These are phyloP conservation scores for Gastrophysa polygoni DNA, from an alignment of 2,888 invertebrate genomes.

Conservation along the genomic window DNA sequence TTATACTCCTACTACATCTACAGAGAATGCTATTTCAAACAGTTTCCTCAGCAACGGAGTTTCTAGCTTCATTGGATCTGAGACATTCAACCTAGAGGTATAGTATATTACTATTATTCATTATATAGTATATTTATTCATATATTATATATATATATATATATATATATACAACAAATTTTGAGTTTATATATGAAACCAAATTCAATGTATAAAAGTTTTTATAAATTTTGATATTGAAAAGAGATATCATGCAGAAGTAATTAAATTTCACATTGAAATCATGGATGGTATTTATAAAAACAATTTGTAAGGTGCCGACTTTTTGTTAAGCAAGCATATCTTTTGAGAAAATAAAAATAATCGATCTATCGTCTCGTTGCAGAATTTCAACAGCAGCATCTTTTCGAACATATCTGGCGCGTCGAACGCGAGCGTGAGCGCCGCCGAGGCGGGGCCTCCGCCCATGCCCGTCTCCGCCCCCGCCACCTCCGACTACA, in stretches of 20 bases:
- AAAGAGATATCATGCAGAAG: too few species aligned
- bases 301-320: too few species aligned
- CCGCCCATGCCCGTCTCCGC: slow-evolving; percentile 50
- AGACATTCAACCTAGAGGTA: slow-evolving; percentile 64
- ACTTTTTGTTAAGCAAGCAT: too few species aligned
- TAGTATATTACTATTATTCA: slow-evolving; percentile 20
- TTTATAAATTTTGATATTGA: too few species aligned
- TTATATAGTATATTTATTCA: slow-evolving; percentile 4
- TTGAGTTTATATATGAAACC: too few species aligned
- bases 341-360: too few species aligned
- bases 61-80: slow-evolving; percentile 69
- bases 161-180: too few species aligned
- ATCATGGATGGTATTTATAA: too few species aligned
- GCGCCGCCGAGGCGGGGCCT: slow-evolving; percentile 1
- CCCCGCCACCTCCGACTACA: slow-evolving; percentile 33
- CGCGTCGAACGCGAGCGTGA: not conserved
- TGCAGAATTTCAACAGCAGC: slow-evolving; percentile 43
- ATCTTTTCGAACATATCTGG: slow-evolving; percentile 10
- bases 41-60: slow-evolving; percentile 60
- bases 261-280: too few species aligned
- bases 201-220: too few species aligned
- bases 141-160: too few species aligned
- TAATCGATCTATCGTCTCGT: not conserved
- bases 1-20: slow-evolving; percentile 57
- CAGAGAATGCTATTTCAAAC: slow-evolving; percentile 12